Conservation (phyloP, 2,113 vertebrate genomes). For the Halcyon senegalensis region DNA sequence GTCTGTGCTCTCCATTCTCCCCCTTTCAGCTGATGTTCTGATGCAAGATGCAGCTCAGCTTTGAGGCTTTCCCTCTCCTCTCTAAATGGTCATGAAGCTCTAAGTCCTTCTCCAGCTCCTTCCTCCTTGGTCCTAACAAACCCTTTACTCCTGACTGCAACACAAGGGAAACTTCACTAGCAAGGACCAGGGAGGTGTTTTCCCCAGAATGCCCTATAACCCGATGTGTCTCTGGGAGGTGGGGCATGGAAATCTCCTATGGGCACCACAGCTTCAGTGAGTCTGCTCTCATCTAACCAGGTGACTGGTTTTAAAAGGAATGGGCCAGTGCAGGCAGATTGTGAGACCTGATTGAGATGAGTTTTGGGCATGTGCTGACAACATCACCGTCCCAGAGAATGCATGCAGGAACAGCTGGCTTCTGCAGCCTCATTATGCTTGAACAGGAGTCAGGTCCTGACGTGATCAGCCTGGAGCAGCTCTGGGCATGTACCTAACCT, state of each 20-base stretch:
- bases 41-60: not conserved
- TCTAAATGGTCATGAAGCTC: not conserved
- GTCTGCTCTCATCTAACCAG: not conserved
- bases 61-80: not conserved
- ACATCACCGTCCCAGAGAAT: rapidly evolving
- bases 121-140: not conserved
- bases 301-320: not conserved
- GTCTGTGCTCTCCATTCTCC: not conserved
- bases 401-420: not conserved
- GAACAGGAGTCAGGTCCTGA: not conserved
- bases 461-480: not conserved
- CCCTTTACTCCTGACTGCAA: not conserved
- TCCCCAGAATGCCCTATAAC: not conserved
- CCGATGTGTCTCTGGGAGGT: not conserved
- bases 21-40: not conserved
- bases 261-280: not conserved
- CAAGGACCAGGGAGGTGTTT: not conserved
- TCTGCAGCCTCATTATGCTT: not conserved
- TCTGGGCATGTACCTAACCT: not conserved
- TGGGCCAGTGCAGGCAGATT: not conserved
- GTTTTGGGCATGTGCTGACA: not conserved
- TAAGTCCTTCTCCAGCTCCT: not conserved
- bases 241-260: not conserved
- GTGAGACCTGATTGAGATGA: rapidly evolving
- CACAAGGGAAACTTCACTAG: not conserved